phyloP scores from a whole-genome alignment of 2,888 invertebrate species.

The Rhopalosiphum nymphaeae region DNA sequence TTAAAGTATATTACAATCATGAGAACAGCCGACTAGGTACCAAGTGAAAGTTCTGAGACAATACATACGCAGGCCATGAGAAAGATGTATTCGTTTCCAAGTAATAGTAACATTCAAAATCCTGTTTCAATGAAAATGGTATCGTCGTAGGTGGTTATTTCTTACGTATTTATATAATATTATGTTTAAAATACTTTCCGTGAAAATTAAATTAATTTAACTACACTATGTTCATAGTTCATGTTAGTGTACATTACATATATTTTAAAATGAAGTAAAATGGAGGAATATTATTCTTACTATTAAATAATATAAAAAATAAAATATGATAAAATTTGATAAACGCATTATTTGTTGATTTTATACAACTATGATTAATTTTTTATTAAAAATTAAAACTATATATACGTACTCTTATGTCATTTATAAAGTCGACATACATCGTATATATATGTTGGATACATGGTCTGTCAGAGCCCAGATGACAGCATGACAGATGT shows the following conservation, averaged over 20 bases:
- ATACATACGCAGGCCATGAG: slow-evolving; percentile 56
- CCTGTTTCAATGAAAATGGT: background rate
- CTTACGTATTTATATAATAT: background rate
- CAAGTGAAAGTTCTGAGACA: slow-evolving; percentile 60
- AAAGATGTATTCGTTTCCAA: slow-evolving; percentile 39
- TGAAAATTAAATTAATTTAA: background rate
- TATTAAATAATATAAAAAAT: background rate
- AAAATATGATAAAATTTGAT: background rate
- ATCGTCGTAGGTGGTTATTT: background rate
- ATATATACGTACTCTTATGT: background rate
- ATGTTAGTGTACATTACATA: background rate
- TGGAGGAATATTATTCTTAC: background rate
- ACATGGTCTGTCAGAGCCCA: background rate
- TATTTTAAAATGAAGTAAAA: background rate
- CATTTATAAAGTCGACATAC: background rate
- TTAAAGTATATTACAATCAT: slow-evolving; percentile 2
- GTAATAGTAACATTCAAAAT: slow-evolving; percentile 48
- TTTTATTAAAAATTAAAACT: background rate
- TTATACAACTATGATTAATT: background rate
- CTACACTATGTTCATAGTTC: background rate
- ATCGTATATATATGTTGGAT: background rate
- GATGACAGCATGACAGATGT: slow-evolving; percentile 17
- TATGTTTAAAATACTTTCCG: background rate
- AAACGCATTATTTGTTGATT: background rate
- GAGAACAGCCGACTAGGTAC: slow-evolving; percentile 8